Evolutionary conservation across 2,797 vertebrate species (phyloP), one percentile per base, ranked within the genome.

Genomic region (Chromobotia macracanthus): DNA sequence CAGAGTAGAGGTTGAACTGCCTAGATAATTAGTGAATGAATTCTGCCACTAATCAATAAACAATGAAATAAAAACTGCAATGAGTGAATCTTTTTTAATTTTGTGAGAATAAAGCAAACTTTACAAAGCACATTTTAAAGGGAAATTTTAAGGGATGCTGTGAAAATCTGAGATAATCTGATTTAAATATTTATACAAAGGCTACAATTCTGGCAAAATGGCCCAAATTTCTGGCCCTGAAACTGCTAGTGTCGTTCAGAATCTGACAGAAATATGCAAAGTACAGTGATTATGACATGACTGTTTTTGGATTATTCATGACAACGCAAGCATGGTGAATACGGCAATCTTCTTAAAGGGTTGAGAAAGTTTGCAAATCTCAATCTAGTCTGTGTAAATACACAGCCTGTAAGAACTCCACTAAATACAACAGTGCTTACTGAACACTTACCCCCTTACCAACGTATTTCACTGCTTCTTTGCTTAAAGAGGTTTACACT

Each of bases 341-440:
- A 6, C 12, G 18, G 10, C 5, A 2, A 55, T 23, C 11, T 25
- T 21, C 1, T 51, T 13, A 63, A 50, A 10, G 2, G 15, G 25
- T 28, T 60, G 25, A 38, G 44, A 75, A 75, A 25, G 50, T 11
- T n/a, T 58, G 63, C 10, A 41, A 41, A 35, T 21, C 44, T 63
- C 41, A 48, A 64, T 19, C 13, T 64, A 38, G 46, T 65, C 9
- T 65, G 31, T 35, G 44, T 38, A 23, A 75, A 38, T 12, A 41
- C 5, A 23, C 11, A 5, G 23, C 35, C 28, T 4, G 48, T 38
- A 23, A 64, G n/a, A 61, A 46, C 44, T 61, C 13, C 19, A 46
- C 38, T 61, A 13, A 60, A 60, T 31, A 44, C 23, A 46, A 46
- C 19, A 13, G 38, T 48, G 53, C 2, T 73, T 56, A 23, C 53